Base-by-base conservation (phyloP, 2,113 vertebrate genomes). In the Varanus komodoensis region DNA sequence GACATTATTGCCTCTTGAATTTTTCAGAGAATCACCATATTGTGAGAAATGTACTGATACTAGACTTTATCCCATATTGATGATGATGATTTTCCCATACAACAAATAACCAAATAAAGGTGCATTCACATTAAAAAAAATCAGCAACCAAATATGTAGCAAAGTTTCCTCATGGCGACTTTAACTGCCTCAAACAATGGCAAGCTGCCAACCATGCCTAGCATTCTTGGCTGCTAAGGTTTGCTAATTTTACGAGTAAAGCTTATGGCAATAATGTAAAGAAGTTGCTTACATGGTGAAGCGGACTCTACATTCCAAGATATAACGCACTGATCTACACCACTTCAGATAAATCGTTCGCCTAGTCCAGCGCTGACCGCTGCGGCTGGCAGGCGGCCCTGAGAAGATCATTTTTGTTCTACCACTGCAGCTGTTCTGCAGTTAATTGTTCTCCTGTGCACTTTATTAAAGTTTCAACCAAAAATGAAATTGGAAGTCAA, bases 241-340 rank as follows among this genome's bases (percentile, higher is more conserved):
- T 84, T 84, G 71, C 75, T 91, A 87, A 82, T 86, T 90, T 94
- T 67, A 87, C 71, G 93, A 29, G 67, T 92, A 29, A 71, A 4
- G 83, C 38, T 87, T 69, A 90, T 32, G 50, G 11, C 29, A 11
- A 61, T 82, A 17, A 34, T 15, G 14, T 82, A 82, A 34, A 34
- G 52, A 82, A 82, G 2, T 82, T 8, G 34, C 34, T n/a, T 61
- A 34, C 32, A 61, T 61, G 54, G 17, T 34, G 50, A 82, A 82
- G 54, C 17, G 12, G 27, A 5, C 27, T 54, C 15, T 54, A 54
- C 17, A 57, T 61, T 61, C 61, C 29, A 50, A 34, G 32, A 17
- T 19, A n/a, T 57, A 19, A 82, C 17, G 52, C 17, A 32, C 29
- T 82, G 80, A 8, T 3, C 7, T 61, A 34, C n/a, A 80, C 12